Conservation (phyloP, 1,140 invertebrate species). For the Pogonomyrmex barbatus region DNA sequence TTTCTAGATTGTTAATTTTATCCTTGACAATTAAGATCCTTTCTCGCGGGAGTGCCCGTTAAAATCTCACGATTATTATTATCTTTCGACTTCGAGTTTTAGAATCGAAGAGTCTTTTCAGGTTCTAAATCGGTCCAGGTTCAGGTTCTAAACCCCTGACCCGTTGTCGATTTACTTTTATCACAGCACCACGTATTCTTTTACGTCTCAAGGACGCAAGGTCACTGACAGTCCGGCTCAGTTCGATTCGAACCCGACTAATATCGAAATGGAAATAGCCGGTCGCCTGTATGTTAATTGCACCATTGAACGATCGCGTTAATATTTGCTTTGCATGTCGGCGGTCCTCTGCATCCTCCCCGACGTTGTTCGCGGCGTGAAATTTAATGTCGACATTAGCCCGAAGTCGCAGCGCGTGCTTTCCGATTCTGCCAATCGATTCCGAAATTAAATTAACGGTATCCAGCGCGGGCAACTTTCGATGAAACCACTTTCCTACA, state of each 20-base stretch:
- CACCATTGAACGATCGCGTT: neutral
- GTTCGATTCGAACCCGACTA: neutral
- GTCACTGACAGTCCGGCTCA: constrained; percentile 57
- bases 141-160: neutral
- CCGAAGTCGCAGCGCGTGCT: no score
- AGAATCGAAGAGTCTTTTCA: no score
- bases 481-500: neutral
- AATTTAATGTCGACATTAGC: neutral
- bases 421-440: neutral
- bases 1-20: no score
- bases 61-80: no score
- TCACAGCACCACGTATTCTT: neutral
- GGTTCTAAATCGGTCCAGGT: no score
- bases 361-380: neutral
- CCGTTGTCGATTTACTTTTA: neutral
- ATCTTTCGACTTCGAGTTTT: no score
- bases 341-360: neutral
- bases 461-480: neutral
- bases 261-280: neutral
- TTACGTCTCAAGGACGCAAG: constrained; percentile 54
- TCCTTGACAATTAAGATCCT: no score
- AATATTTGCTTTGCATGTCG: neutral
- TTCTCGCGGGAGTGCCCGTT: no score
- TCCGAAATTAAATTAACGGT: constrained; percentile 9
- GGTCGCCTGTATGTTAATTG: constrained; percentile 43